Evolutionary conservation across 1,140 invertebrate species (phyloP).

Genomic region (Wasmannia auropunctata): DNA sequence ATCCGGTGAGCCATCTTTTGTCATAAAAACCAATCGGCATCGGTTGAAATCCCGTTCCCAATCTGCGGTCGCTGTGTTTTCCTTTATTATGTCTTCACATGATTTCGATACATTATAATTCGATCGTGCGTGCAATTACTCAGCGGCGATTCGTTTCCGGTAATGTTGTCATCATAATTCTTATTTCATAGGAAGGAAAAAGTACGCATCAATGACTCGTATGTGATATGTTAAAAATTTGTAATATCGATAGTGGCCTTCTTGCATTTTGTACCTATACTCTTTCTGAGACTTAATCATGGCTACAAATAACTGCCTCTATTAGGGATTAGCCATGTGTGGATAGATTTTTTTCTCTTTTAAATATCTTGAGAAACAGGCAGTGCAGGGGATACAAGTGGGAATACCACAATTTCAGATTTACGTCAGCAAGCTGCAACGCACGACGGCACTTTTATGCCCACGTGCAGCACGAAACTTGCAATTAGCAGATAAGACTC

Average conservation of each 20-base stretch:
- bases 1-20: neutral
- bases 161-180: neutral
- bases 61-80: neutral
- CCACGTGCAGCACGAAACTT: neutral
- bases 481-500: constrained; percentile 14
- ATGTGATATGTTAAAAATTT: neutral
- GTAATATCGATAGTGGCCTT: neutral
- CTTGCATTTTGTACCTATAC: neutral
- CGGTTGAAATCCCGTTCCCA: neutral
- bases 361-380: neutral
- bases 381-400: neutral
- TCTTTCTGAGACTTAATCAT: neutral
- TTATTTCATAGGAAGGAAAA: constrained; percentile 14
- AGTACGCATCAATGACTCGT: neutral
- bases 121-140: constrained; percentile 9
- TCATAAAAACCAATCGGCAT: neutral
- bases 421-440: constrained; percentile 17
- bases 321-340: neutral
- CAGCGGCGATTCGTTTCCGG: neutral
- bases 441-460: constrained; percentile 12
- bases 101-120: neutral
- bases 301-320: neutral
- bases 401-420: constrained; percentile 33
- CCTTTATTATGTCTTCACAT: neutral
- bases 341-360: neutral